These are phyloP conservation scores for Sipha maydis DNA, from an alignment of 2,888 invertebrate species.

Conservation along the genomic window DNA sequence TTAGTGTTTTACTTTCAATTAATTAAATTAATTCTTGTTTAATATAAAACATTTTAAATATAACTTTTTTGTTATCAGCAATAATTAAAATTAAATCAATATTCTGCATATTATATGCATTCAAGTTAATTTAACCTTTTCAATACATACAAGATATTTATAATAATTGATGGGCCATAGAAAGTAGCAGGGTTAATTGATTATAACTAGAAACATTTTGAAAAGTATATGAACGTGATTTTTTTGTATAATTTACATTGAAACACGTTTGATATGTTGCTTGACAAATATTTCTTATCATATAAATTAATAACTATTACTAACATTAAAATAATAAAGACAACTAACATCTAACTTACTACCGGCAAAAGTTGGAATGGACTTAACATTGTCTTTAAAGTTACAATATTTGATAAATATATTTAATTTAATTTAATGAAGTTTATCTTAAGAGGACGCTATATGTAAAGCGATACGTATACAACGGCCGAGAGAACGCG, in stretches of 20 bases:
- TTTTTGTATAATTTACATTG: not conserved
- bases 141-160: slow-evolving; percentile 9
- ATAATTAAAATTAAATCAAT: not conserved
- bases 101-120: not conserved
- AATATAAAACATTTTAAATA: not conserved
- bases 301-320: not conserved
- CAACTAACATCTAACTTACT: too few species aligned
- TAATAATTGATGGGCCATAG: slow-evolving; percentile 12
- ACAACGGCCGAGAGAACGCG: too few species aligned
- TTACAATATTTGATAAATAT: too few species aligned
- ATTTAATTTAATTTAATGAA: too few species aligned
- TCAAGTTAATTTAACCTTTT: too few species aligned
- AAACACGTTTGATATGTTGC: not conserved
- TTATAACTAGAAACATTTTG: not conserved
- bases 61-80: slow-evolving; percentile 16
- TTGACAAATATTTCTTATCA: not conserved
- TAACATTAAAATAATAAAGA: too few species aligned
- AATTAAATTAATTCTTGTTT: slow-evolving; percentile 34
- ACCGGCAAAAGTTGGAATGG: too few species aligned
- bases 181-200: not conserved
- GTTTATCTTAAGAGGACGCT: too few species aligned
- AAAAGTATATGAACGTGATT: slow-evolving; percentile 2
- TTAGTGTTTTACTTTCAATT: not conserved
- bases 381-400: too few species aligned
- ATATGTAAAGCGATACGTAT: too few species aligned